These are phyloP conservation scores for Camptogramma bilineatum DNA, from an alignment of 2,888 invertebrate species.

Conservation along the genomic window DNA sequence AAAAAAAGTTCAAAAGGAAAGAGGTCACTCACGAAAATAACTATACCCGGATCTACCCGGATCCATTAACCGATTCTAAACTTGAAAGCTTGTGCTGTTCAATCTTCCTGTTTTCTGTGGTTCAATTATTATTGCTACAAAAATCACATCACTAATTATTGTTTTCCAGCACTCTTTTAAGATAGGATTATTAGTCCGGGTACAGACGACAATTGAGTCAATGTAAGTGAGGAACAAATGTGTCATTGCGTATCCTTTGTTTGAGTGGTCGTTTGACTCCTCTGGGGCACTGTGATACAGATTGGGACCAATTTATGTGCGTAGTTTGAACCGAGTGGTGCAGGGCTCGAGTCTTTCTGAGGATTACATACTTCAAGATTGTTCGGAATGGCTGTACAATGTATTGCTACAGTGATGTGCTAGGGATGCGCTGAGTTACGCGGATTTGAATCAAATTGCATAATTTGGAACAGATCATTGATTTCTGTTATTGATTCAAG, in stretches of 20 bases:
- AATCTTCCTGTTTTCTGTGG: too few species aligned
- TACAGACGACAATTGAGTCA: slow-evolving; percentile 9
- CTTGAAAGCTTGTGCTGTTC: too few species aligned
- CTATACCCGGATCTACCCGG: too few species aligned
- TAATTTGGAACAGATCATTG: too few species aligned
- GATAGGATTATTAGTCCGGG: too few species aligned
- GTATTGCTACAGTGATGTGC: slow-evolving; percentile 51
- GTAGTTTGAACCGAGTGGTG: slow-evolving; percentile 43
- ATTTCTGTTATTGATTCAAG: too few species aligned
- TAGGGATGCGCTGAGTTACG: slow-evolving; percentile 39
- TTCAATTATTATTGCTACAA: too few species aligned
- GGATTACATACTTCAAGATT: slow-evolving; percentile 59
- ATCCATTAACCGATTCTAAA: too few species aligned
- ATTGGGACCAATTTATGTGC: slow-evolving; percentile 62
- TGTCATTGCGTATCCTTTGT: slow-evolving; percentile 35
- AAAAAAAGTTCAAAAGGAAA: too few species aligned
- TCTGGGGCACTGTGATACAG: slow-evolving; percentile 46
- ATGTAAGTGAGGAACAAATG: slow-evolving; percentile 23
- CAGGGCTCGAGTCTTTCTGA: slow-evolving; percentile 51
- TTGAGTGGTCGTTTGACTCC: slow-evolving; percentile 31
- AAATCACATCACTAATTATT: too few species aligned
- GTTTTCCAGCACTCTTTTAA: too few species aligned
- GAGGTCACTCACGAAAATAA: too few species aligned
- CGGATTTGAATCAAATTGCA: not conserved
- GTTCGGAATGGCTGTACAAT: slow-evolving; percentile 52